These are phyloP conservation scores for Dryomyza anilis DNA, from an alignment of 2,888 invertebrate species.

Conservation along the genomic window DNA sequence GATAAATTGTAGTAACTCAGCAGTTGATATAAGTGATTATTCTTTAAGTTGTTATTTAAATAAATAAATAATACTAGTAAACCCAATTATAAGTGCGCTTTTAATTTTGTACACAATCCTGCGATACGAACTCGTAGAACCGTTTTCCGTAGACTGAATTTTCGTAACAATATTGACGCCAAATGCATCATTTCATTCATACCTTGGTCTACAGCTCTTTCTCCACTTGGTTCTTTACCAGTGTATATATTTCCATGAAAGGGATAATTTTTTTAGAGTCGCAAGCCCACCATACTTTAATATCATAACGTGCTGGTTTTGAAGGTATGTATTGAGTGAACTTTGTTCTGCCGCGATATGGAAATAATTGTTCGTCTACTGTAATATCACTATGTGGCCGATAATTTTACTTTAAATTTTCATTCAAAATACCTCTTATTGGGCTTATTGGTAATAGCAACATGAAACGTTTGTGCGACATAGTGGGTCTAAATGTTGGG, in stretches of 20 bases:
- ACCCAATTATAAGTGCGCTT: too few relatives aligned
- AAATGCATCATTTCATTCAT: background rate
- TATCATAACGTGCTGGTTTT: background rate
- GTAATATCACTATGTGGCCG: background rate
- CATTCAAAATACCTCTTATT: background rate
- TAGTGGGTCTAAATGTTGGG: background rate
- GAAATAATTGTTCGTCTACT: background rate
- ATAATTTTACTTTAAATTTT: background rate
- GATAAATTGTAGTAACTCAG: too few relatives aligned
- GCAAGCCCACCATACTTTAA: conserved; percentile 3
- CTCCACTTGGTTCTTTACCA: background rate
- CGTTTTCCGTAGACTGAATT: too few relatives aligned
- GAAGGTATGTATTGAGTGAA: too few relatives aligned
- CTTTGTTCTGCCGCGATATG: background rate
- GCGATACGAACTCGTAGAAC: too few relatives aligned
- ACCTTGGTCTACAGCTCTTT: background rate
- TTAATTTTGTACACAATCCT: too few relatives aligned
- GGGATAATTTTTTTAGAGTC: background rate
- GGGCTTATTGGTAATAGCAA: too few relatives aligned
- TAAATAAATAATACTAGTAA: too few relatives aligned
- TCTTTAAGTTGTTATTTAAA: too few relatives aligned
- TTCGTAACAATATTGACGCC: too few relatives aligned
- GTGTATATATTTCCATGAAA: background rate
- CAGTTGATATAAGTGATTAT: too few relatives aligned
- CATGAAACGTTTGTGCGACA: too few relatives aligned